A percentile compares a stretch with the other conserved stretches of the same genome.
phyloP scores from a whole-genome alignment of 30 jellyfish, hydroid and myxozoan species.

The Haliclystus octoradiatus region DNA sequence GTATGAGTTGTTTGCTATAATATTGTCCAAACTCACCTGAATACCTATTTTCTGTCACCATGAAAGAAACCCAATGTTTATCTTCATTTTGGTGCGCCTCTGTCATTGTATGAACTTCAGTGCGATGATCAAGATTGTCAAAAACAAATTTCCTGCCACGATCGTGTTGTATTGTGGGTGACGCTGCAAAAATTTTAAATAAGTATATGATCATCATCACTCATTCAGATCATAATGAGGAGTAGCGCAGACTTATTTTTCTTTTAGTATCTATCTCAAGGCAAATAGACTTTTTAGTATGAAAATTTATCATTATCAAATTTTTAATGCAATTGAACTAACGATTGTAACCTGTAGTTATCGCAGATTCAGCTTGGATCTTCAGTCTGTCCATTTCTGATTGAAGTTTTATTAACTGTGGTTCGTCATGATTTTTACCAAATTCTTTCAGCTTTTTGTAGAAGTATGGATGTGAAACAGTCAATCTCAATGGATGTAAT shows the following conservation, averaged over 20 bases:
- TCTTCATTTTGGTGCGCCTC: conserved; percentile 21
- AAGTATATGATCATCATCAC: background rate
- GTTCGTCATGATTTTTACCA: background rate
- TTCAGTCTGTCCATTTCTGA: background rate
- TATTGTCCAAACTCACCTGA: background rate
- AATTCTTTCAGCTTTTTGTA: background rate
- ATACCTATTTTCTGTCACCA: background rate
- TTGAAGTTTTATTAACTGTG: background rate
- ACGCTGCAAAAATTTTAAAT: background rate
- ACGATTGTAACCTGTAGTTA: no score
- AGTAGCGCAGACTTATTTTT: no score
- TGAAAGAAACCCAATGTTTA: conserved; percentile 24
- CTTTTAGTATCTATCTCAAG: no score
- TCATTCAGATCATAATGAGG: background rate
- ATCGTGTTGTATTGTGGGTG: background rate
- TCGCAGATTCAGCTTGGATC: no score
- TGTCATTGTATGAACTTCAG: conserved; percentile 15
- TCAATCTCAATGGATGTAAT: background rate
- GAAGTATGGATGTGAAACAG: background rate
- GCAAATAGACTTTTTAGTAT: no score
- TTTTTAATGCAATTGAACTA: no score
- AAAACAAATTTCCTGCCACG: background rate
- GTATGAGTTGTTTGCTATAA: background rate
- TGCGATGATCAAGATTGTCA: conserved; percentile 10
- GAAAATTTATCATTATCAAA: no score